Evolutionary conservation across 2,888 invertebrate species (phyloP), one percentile per base, ranked within the genome.

Genomic region (Bombylius discolor): DNA sequence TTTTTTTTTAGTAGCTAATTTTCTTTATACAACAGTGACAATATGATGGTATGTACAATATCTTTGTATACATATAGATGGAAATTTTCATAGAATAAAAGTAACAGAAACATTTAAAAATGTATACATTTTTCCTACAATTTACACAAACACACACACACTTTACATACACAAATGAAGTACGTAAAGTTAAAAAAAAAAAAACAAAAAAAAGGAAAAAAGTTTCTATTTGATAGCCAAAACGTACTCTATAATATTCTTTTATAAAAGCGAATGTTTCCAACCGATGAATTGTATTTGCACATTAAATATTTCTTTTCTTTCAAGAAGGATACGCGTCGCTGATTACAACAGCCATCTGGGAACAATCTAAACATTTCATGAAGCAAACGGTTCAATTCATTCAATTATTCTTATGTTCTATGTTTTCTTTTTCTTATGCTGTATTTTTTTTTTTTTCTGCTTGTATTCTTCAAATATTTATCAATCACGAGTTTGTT

Each of bases 381-480:
- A 55, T 54, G 62, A 61, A 61, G 62, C 64, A 61, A 64, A 65
- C 66, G 70, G 68, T 69, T 71, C 69, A 70, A 69, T 71, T 72
- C 70, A 71, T 73, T 73, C 72, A 73, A 72, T 73, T 71, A 73
- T 70, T 73, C n/a, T 72, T 66, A 70, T 70, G 68, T 70, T 72
- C 72, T 66, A 70, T 70, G 68, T 70, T 72, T 72, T 68, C 47
- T 47, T 47, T 14, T 52, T 70, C 65, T 63, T 67, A 66, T 66
- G 67, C 65, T 7, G 8, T 42, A 11, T 5, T 11, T 11, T 42
- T 42, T 11, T 42, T 11, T 42, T 42, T 11, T 42, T 23, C 11
- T 47, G 4, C 14, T 47, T 47, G n/a, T 42, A 42, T 11, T 42
- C 11, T 42, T 42, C 39, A 23, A 23, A 23, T 23, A 23, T 23